These are phyloP conservation scores for Spizaetus ornatus DNA, from an alignment of 2,113 vertebrate genomes.

Conservation along the genomic window DNA sequence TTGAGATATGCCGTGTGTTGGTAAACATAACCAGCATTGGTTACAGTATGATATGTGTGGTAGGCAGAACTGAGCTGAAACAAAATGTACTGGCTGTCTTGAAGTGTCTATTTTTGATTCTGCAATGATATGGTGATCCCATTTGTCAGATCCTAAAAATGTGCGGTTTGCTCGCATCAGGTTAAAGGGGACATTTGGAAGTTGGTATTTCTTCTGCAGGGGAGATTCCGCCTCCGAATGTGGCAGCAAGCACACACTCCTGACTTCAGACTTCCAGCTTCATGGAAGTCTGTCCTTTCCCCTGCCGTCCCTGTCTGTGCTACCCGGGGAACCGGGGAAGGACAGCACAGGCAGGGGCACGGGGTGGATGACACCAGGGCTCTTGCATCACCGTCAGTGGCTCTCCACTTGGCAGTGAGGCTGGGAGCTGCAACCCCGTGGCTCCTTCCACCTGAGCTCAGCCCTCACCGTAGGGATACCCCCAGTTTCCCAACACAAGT, in stretches of 20 bases:
- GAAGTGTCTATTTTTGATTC: neutral
- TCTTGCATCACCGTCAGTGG: neutral
- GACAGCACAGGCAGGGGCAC: neutral
- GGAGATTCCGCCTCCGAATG: fast-evolving
- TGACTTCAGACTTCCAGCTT: neutral
- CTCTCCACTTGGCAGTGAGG: neutral
- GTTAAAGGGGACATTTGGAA: neutral
- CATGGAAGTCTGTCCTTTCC: neutral
- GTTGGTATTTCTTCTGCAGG: neutral
- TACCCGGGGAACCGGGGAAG: neutral
- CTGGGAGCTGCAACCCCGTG: fast-evolving
- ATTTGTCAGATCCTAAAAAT: neutral
- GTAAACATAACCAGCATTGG: neutral
- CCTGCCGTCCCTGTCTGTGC: neutral
- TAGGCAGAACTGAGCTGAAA: neutral
- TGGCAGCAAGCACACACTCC: neutral
- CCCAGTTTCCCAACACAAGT: neutral
- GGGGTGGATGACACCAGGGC: fast-evolving
- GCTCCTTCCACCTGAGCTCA: neutral
- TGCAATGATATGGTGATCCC: neutral
- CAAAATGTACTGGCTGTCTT: neutral
- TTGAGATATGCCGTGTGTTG: neutral
- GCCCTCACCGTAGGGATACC: neutral
- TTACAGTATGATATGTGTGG: fast-evolving
- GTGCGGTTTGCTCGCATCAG: neutral